Evolutionary conservation across 2,113 vertebrate species (phyloP), one percentile per base, ranked within the genome.

Genomic region (Irena cyanogastra): DNA sequence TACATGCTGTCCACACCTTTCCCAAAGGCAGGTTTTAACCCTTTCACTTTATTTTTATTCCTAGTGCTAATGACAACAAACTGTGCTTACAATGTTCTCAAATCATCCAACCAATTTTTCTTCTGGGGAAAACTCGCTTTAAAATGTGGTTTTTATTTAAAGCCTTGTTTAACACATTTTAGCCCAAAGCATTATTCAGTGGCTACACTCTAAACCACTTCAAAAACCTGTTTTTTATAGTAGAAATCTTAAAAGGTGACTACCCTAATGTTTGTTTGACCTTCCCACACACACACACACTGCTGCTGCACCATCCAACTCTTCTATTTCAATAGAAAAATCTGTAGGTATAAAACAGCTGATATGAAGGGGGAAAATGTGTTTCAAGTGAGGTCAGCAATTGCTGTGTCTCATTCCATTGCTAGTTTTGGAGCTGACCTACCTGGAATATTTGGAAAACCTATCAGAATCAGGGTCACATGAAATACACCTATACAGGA

Each of bases 91-190:
- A 92, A 35, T 39, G 80, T 83, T 91, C 69, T 81, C 89, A 82
- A 95, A 83, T 84, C 50, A 61, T 64, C 80, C 83, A 84, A 89
- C 41, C 8, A 49, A 93, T 47, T 90, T 90, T 90, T 92, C 44
- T 81, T 81, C 87, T 27, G 31, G 23, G 61, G 41, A 70, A 75
- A 90, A 42, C 33, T n/a, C 11, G 9, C 42, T 75, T 95, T 92
- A 63, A 96, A 96, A 96, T 81, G 87, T 90, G 92, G 59, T 88
- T 97, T 95, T 87, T 90, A 83, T 95, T 97, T 94, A 93, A 96
- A 93, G 72, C 47, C 82, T 83, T 92, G 90, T 90, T 74, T 63
- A 92, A 96, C 79, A 86, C 64, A 23, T 89, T 92, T 83, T 90
- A 87, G 92, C 90, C 88, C 88, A 93, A 83, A 95, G 89, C 89